A percentile compares a stretch with the other conserved stretches of the same genome.
Conservation (phyloP, 37 sponge, comb jelly and placozoan species). For the Tethya wilhelma region DNA sequence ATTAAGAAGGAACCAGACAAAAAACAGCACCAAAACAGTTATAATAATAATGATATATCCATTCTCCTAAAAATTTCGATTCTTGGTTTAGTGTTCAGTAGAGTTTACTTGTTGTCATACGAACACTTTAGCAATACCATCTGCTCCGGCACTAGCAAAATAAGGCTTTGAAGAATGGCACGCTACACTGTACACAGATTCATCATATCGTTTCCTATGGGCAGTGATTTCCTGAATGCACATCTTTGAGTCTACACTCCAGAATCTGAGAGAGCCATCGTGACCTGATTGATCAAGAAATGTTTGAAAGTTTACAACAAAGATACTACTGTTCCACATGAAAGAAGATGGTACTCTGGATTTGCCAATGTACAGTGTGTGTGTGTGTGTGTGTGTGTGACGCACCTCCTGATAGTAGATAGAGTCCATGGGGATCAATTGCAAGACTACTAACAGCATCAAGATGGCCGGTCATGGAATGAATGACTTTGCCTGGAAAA, state of each 20-base stretch:
- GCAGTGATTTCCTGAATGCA: constrained; percentile 93
- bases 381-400: constrained; percentile 15
- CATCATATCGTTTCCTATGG: constrained; percentile 89
- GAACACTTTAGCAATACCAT: constrained; percentile 91
- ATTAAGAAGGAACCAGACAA: too few species aligned
- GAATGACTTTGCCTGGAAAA: constrained; percentile 66
- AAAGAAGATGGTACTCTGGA: too few species aligned
- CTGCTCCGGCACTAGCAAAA: constrained; percentile 95
- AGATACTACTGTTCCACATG: too few species aligned
- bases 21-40: too few species aligned
- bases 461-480: constrained; percentile 94
- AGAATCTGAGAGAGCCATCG: constrained; percentile 92
- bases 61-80: too few species aligned
- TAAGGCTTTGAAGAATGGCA: constrained; percentile 85
- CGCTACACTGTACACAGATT: constrained; percentile 81
- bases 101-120: constrained; percentile 40
- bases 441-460: constrained; percentile 93
- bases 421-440: constrained; percentile 94
- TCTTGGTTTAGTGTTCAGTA: too few species aligned
- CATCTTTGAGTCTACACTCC: constrained; percentile 90
- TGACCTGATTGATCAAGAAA: constrained; percentile 69
- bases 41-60: too few species aligned
- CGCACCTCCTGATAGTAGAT: constrained; percentile 91
- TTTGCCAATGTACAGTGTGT: not conserved
- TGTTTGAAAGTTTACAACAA: not conserved